These are phyloP conservation scores for Nyctibius grandis DNA, from an alignment of 2,797 vertebrate species.

Conservation along the genomic window DNA sequence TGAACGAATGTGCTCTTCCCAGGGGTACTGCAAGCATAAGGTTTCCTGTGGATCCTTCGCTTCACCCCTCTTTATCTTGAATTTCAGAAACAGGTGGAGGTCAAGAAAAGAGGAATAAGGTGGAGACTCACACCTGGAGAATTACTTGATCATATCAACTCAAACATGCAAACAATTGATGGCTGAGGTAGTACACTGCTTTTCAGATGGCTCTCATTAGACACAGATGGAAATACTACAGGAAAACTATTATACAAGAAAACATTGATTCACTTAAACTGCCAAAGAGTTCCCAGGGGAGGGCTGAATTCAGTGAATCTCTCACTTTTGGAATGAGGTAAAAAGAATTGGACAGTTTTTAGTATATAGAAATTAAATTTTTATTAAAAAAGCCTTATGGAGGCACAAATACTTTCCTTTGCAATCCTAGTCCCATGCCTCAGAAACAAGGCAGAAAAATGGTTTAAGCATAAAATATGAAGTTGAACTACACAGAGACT, in stretches of 20 bases:
- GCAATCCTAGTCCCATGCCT: neutral
- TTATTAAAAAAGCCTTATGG: neutral
- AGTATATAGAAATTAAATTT: neutral
- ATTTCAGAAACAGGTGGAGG: neutral
- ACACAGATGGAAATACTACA: neutral
- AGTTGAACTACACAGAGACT: neutral
- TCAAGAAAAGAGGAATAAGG: neutral
- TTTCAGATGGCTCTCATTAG: neutral
- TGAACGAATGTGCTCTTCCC: neutral
- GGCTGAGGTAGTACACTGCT: neutral
- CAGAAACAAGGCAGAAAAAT: neutral
- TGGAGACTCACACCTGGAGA: neutral
- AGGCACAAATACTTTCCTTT: neutral
- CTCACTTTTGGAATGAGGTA: neutral
- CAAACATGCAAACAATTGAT: neutral
- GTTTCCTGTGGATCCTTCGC: neutral
- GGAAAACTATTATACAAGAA: neutral
- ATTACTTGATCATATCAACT: neutral
- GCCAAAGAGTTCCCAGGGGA: neutral
- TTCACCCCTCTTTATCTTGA: neutral
- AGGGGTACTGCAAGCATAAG: neutral
- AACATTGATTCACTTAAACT: neutral
- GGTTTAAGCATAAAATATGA: neutral
- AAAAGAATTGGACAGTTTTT: neutral
- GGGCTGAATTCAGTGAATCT: neutral